Conservation (phyloP, 2,888 invertebrate species). For the Leucoma salicis region DNA sequence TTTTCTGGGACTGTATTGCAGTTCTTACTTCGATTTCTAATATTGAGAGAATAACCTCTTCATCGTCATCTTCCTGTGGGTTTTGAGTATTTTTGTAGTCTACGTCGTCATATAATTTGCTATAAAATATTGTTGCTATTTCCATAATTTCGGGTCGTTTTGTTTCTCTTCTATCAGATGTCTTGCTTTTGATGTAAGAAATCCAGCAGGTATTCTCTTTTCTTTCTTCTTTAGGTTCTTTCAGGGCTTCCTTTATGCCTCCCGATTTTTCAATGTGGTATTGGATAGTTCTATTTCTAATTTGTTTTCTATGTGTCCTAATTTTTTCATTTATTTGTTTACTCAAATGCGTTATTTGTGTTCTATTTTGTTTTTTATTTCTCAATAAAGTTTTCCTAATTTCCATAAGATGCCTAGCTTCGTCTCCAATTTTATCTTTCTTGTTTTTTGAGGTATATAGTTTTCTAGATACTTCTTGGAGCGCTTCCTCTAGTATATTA, state of each 20-base stretch:
- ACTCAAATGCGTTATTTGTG: neutral
- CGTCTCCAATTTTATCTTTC: constrained; percentile 5
- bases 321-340: constrained; percentile 10
- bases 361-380: neutral
- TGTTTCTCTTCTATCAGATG: neutral
- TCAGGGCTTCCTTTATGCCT: constrained; percentile 11
- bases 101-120: constrained; percentile 3
- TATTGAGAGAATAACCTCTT: neutral
- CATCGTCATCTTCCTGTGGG: neutral
- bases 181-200: neutral
- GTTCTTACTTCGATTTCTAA: neutral
- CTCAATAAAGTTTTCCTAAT: neutral
- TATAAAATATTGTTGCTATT: constrained; percentile 6
- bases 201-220: constrained; percentile 4
- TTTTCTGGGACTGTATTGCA: neutral
- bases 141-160: constrained; percentile 2
- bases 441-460: constrained; percentile 1
- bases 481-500: neutral
- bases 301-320: constrained; percentile 6
- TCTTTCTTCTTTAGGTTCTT: constrained; percentile 5
- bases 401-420: constrained; percentile 2
- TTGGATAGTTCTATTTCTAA: constrained; percentile 6
- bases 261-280: constrained; percentile 8
- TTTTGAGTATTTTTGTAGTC: neutral
- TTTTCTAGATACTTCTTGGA: constrained; percentile 1